A percentile compares a stretch with the other conserved stretches of the same genome.
phyloP scores from a whole-genome alignment of 2,797 vertebrate genomes.

The Lates japonicus region DNA sequence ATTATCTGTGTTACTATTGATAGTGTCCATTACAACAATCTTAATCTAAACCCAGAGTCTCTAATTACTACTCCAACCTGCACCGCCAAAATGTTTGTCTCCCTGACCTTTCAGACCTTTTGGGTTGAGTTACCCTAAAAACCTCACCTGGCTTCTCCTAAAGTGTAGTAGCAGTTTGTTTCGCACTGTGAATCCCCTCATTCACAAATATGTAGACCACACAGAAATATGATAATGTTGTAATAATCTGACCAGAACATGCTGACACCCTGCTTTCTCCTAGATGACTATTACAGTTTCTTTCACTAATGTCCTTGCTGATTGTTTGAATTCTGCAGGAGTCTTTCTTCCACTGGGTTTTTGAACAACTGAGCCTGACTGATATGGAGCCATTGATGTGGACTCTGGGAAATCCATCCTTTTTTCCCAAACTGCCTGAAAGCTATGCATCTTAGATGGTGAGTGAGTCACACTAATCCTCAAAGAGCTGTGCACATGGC shows the following conservation, averaged over 20 bases:
- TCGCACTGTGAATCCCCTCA: constrained; percentile 85
- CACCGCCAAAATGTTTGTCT: too few species aligned
- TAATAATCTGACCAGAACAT: constrained; percentile 25
- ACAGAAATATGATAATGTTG: background rate
- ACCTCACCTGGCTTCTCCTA: constrained; percentile 75
- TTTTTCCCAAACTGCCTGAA: constrained; percentile 80
- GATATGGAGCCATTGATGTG: constrained; percentile 92
- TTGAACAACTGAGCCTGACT: constrained; percentile 94
- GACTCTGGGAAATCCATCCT: constrained; percentile 91
- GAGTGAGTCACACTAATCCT: constrained; percentile 82
- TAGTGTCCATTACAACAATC: background rate
- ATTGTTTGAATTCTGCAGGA: constrained; percentile 85
- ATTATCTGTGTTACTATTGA: background rate
- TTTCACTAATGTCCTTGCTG: constrained; percentile 30
- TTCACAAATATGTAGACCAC: background rate
- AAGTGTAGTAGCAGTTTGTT: constrained; percentile 63
- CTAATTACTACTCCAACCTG: too few species aligned
- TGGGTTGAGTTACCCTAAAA: too few species aligned
- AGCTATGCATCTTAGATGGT: too few species aligned
- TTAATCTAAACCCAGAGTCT: background rate
- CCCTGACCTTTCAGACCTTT: too few species aligned
- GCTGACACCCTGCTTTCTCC: constrained; percentile 10
- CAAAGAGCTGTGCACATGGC: constrained; percentile 42
- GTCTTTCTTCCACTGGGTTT: constrained; percentile 98
- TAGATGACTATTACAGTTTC: background rate